These are phyloP conservation scores for Urocyon cinereoargenteus DNA, from an alignment of 2,797 vertebrate species.

Conservation along the genomic window DNA sequence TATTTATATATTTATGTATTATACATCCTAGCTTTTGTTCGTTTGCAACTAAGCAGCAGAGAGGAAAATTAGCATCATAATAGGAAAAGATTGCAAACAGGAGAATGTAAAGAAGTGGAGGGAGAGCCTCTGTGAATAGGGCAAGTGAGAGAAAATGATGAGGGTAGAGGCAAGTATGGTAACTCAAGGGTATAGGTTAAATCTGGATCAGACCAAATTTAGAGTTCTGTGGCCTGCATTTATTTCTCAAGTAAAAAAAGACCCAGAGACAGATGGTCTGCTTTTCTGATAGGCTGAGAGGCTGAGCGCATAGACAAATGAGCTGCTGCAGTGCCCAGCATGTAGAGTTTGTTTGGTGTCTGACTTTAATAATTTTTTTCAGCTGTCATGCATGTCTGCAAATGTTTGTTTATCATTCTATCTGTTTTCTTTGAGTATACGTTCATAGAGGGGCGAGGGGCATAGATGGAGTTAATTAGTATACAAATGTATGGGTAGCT, in stretches of 20 bases:
- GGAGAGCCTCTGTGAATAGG: neutral
- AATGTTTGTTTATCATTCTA: slow-evolving; percentile 80
- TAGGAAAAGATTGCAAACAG: slow-evolving; percentile 52
- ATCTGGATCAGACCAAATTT: slow-evolving; percentile 67
- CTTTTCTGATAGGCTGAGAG: slow-evolving; percentile 14
- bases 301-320: neutral
- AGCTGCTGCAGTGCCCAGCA: neutral
- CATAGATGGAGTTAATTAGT: slow-evolving; percentile 72
- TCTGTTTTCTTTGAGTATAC: slow-evolving; percentile 62
- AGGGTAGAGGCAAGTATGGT: neutral
- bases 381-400: slow-evolving; percentile 73
- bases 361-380: slow-evolving; percentile 77
- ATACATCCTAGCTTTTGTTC: slow-evolving; percentile 74
- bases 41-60: slow-evolving; percentile 64
- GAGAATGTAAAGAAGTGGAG: slow-evolving; percentile 38
- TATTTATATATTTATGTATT: slow-evolving; percentile 80
- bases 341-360: slow-evolving; percentile 56
- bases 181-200: slow-evolving; percentile 56
- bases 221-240: slow-evolving; percentile 53
- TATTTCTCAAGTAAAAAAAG: slow-evolving; percentile 65
- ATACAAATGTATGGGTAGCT: slow-evolving; percentile 63
- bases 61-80: slow-evolving; percentile 74
- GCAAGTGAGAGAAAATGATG: neutral
- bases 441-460: slow-evolving; percentile 26
- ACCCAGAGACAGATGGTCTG: slow-evolving; percentile 9